Evolutionary conservation across 2,797 vertebrate species (phyloP).

Genomic region (Falco biarmicus): DNA sequence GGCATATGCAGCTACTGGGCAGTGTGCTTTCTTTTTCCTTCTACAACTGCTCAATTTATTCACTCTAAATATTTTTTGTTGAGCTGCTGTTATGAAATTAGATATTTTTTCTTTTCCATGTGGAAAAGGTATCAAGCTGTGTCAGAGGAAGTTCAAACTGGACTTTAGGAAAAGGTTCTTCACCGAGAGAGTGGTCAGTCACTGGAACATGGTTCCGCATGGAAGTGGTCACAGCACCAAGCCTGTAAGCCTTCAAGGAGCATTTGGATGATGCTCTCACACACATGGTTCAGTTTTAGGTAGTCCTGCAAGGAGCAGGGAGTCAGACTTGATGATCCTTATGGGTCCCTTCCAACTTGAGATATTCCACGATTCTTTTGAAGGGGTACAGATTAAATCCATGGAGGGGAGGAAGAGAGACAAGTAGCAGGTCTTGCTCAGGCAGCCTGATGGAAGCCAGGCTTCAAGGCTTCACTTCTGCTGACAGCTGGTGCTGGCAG

Average conservation of each 20-base stretch:
- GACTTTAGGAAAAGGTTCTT: background rate
- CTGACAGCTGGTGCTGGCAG: background rate
- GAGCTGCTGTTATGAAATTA: background rate
- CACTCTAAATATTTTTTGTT: background rate
- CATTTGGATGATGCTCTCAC: background rate
- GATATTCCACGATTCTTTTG: background rate
- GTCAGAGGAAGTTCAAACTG: background rate
- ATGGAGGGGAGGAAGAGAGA: background rate
- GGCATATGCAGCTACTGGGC: background rate
- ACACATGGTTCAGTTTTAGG: background rate
- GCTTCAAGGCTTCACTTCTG: background rate
- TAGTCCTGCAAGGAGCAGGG: background rate
- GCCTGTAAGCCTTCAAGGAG: background rate
- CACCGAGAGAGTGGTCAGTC: background rate
- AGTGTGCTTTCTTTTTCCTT: background rate
- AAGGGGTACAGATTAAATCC: background rate
- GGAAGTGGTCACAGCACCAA: background rate
- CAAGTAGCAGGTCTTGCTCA: background rate
- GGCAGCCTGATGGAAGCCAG: background rate
- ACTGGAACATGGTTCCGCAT: background rate
- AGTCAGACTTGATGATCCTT: background rate
- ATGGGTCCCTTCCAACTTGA: background rate
- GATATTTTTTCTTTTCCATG: background rate
- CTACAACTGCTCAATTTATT: background rate
- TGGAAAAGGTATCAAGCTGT: background rate